Percentiles rank a stretch among this genome's conserved stretches.
These are phyloP conservation scores for Portevinia maculata DNA, from an alignment of 2,888 invertebrate species.

Conservation along the genomic window DNA sequence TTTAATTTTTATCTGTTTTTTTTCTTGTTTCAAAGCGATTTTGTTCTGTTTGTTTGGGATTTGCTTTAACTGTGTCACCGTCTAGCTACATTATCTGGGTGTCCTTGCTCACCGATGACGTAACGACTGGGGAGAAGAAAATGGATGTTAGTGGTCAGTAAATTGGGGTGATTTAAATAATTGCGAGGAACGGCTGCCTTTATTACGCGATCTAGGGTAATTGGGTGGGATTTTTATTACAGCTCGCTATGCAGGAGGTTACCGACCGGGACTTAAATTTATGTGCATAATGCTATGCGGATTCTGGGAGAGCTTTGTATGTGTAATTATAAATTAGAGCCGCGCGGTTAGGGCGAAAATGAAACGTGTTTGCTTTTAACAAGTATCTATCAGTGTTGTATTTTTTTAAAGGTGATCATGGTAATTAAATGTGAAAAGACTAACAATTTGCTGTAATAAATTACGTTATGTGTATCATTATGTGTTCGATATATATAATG, in stretches of 20 bases:
- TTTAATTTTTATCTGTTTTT: conserved; percentile 24
- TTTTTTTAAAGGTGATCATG: conserved; percentile 23
- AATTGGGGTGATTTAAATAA: conserved; percentile 68
- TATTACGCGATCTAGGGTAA: conserved; percentile 12
- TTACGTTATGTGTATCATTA: conserved; percentile 26
- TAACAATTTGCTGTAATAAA: conserved; percentile 37
- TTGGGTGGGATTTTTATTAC: conserved; percentile 15
- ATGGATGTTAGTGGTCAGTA: conserved; percentile 65
- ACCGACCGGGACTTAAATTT: conserved; percentile 14
- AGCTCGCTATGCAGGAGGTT: background rate
- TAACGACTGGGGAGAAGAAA: conserved; percentile 57
- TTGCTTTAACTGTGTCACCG: conserved; percentile 64
- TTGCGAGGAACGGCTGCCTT: conserved; percentile 24
- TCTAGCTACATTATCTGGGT: conserved; percentile 53
- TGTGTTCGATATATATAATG: background rate
- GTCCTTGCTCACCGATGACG: conserved; percentile 61
- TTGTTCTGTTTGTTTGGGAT: conserved; percentile 44
- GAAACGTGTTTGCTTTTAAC: conserved; percentile 45
- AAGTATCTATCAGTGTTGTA: conserved; percentile 32
- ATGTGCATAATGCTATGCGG: background rate
- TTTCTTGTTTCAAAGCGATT: conserved; percentile 21
- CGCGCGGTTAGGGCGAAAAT: background rate
- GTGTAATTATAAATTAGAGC: conserved; percentile 45
- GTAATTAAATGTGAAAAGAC: conserved; percentile 35
- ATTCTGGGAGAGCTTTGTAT: background rate